A percentile compares a stretch with the other conserved stretches of the same genome.
Conservation (phyloP, 2,113 vertebrate genomes). For the Protobothrops mucrosquamatus region DNA sequence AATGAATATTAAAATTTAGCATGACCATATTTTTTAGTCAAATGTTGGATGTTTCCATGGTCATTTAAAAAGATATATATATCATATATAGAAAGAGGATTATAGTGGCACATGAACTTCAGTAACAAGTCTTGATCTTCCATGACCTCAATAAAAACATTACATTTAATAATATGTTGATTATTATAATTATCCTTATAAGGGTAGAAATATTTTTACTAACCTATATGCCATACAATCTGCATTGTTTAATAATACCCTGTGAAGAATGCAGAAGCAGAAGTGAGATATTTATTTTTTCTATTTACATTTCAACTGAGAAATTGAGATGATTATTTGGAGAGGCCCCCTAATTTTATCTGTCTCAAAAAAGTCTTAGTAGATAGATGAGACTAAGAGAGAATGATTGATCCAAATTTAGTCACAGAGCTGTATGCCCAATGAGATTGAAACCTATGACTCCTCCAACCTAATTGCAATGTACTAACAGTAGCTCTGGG, state of each 20-base stretch:
- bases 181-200: constrained; percentile 32
- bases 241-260: neutral
- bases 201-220: neutral
- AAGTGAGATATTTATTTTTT: neutral
- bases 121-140: constrained; percentile 27
- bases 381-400: neutral
- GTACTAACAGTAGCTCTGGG: neutral
- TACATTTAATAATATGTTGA: constrained; percentile 38
- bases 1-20: too few relatives aligned
- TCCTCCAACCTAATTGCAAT: neutral
- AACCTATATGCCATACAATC: neutral
- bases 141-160: constrained; percentile 23
- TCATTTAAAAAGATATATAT: neutral
- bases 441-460: neutral
- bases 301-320: neutral
- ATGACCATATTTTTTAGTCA: neutral
- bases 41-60: neutral
- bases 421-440: neutral
- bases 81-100: neutral
- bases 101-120: neutral
- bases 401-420: neutral
- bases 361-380: neutral
- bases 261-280: neutral
- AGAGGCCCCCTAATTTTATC: neutral
- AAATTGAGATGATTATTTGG: neutral